A percentile compares a stretch with the other conserved stretches of the same genome.
These are phyloP conservation scores for Eueides isabella DNA, from an alignment of 1,140 invertebrate genomes.

Conservation along the genomic window DNA sequence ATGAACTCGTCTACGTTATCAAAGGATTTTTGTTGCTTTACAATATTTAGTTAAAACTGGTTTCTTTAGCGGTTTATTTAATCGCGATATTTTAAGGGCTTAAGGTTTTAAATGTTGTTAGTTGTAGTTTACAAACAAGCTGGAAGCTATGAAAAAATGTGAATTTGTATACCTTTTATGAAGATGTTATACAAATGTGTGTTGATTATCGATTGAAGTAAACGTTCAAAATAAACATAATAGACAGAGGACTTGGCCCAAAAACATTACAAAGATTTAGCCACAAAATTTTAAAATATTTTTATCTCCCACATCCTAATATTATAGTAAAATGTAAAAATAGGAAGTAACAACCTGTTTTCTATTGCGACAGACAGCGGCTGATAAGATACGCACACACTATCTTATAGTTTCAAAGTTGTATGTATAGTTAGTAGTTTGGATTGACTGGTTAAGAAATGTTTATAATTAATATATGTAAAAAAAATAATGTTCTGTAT, in stretches of 20 bases:
- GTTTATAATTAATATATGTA: background rate
- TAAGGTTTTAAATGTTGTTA: background rate
- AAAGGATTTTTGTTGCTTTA: background rate
- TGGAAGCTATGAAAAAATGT: too few relatives aligned
- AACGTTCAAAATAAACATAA: background rate
- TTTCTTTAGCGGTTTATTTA: background rate
- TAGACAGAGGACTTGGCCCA: too few relatives aligned
- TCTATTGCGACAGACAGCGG: background rate
- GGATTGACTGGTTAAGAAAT: background rate
- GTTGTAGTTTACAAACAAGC: too few relatives aligned
- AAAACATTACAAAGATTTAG: too few relatives aligned
- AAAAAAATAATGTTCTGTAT: background rate
- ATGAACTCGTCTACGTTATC: constrained; percentile 3
- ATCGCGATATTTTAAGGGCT: background rate
- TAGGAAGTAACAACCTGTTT: background rate
- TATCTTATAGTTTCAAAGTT: background rate
- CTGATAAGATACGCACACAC: background rate
- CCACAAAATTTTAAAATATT: background rate
- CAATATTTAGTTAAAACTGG: background rate
- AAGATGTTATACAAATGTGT: background rate
- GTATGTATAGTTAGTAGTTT: background rate
- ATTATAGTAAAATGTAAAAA: background rate
- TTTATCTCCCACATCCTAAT: background rate
- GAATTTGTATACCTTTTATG: background rate
- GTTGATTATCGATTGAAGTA: background rate